These are phyloP conservation scores for Pollenia griseotomentosa DNA, from an alignment of 2,888 invertebrate species.

Conservation along the genomic window DNA sequence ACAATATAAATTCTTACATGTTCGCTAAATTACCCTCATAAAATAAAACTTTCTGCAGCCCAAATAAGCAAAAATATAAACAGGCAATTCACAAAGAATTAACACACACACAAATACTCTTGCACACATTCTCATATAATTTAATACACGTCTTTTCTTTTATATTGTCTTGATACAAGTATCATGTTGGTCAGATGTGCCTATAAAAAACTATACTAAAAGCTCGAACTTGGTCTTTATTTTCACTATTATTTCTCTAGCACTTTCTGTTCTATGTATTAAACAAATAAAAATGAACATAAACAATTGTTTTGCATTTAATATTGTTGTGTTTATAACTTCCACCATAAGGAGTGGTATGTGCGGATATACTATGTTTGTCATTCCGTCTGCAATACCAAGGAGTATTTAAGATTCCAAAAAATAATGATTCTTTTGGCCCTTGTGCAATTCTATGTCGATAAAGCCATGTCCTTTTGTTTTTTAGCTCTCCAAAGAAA, in stretches of 20 bases:
- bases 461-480: not conserved
- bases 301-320: constrained; percentile 70
- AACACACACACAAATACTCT: not conserved
- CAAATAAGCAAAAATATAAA: constrained; percentile 30
- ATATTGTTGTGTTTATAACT: constrained; percentile 42
- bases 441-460: too few species aligned
- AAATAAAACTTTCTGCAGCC: constrained; percentile 47
- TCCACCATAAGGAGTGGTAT: too few species aligned
- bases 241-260: not conserved
- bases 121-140: constrained; percentile 1
- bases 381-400: too few species aligned
- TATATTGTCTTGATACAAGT: constrained; percentile 17
- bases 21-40: constrained; percentile 54
- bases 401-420: too few species aligned
- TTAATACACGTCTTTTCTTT: constrained; percentile 22
- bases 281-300: constrained; percentile 55
- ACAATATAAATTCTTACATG: not conserved
- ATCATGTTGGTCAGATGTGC: constrained; percentile 59
- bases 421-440: too few species aligned
- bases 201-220: constrained; percentile 48
- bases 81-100: not conserved
- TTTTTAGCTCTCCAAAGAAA: too few species aligned
- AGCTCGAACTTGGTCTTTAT: constrained; percentile 30
- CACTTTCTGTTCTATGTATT: constrained; percentile 25
- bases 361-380: too few species aligned